Evolutionary conservation across 2,888 invertebrate genomes (phyloP), one percentile per base, ranked within the genome.

Genomic region (Palloptera scutellata): DNA sequence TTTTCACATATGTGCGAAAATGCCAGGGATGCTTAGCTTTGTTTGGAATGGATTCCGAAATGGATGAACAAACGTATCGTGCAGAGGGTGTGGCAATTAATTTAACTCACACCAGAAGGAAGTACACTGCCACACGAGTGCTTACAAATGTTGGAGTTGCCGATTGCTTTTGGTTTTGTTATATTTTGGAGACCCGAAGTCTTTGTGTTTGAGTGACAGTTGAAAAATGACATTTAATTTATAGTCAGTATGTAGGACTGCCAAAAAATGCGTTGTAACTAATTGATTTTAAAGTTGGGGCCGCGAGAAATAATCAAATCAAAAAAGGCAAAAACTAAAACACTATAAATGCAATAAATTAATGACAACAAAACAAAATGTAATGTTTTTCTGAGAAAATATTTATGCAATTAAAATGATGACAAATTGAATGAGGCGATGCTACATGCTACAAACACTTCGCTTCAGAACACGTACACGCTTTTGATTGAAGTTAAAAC

Each of bases 401-500:
- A 30, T 30, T 30, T 30, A 30, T 30, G 30, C 6, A 30, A 30
- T 30, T 30, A 30, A 30, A 30, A 30, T 30, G 30, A 30, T 30
- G 30, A 30, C 2, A 30, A 30, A 30, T 30, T 30, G 2, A 4
- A 2, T 30, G 30, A 30, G 3, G 30, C 3, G 3, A 30, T 30
- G 30, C 30, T 30, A 30, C n/a, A n/a, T n/a, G n/a, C n/a, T n/a
- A 6, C 30, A 30, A 30, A 30, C 2, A 30, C 6, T 30, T 30
- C 30, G 30, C 30, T 30, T 30, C 2, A 30, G 30, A 4, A 30
- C 30, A 30, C 30, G 30, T 30, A 30, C 53, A 53, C 61, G 61
- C 30, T 42, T 61, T 61, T 53, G 53, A 52, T 61, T 53, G 53
- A 52, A 43, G 61, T 19, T 61, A 53, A 61, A 61, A 61, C 42